Base-by-base conservation (phyloP, 2,888 invertebrate genomes). In the Lycia hirtaria region DNA sequence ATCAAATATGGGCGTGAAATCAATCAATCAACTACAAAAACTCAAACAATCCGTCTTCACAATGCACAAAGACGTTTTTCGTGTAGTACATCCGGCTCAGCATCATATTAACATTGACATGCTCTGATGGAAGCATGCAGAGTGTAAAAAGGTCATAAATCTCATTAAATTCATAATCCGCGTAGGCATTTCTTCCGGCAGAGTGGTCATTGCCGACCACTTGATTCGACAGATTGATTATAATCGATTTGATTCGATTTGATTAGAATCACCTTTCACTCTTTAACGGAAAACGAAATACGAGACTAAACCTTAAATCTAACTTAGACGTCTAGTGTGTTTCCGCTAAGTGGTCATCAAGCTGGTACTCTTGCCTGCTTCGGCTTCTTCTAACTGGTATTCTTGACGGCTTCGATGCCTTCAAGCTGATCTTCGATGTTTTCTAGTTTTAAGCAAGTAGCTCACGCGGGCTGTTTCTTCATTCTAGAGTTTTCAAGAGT, bases 221-320 rank as follows among this genome's bases (percentile, higher is more conserved):
- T 45, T 45, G 40, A 20, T 9, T 37, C 37, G 37, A 19, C 37
- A 37, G 19, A 20, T 37, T 37, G 19, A 5, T 37, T n/a, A n/a
- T n/a, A n/a, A n/a, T n/a, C n/a, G n/a, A n/a, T n/a, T n/a, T n/a
- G n/a, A n/a, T 47, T 14, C 40, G 24, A 51, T 41, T 17, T 32
- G 19, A 38, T 54, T 38, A 47, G 47, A 14, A 33, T 48, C 40
- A 19, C 47, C 54, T 54, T 54, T 54, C 49, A 49, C 54, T 48
- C 10, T 38, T 41, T 26, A 26, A 22, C 30, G 7, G 37, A 49
- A 40, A 33, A 30, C 37, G 5, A 45, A 56, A 37, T 44, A 9
- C 7, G 6, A 26, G 9, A 26, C 26, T 22, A 22, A 26, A 2
- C 6, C 26, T 26, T 6, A 5, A 26, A 9, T 6, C 26, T 9